A percentile compares a stretch with the other conserved stretches of the same genome.
Evolutionary conservation across 1,140 invertebrate genomes (phyloP).

Genomic region (Notospermus geniculatus): DNA sequence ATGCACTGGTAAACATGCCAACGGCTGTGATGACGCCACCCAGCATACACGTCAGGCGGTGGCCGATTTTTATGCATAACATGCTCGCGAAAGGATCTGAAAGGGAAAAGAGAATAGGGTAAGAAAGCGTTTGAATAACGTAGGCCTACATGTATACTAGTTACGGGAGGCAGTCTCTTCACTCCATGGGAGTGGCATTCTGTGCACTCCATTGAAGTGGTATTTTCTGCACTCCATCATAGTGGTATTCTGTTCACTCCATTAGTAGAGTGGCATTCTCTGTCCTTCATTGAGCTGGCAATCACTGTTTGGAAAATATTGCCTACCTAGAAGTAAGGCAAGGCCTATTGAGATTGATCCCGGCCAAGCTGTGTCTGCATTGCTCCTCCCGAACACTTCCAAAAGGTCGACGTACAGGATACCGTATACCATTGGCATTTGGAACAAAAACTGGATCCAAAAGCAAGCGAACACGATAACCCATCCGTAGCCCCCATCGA

Average conservation of each 20-base stretch:
- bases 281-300: too few species aligned
- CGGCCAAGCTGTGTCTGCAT: conserved; percentile 79
- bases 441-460: conserved; percentile 83
- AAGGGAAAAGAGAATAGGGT: too few species aligned
- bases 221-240: too few species aligned
- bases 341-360: conserved; percentile 18
- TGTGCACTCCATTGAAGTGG: too few species aligned
- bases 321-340: background rate
- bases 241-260: too few species aligned
- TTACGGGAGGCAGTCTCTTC: too few species aligned
- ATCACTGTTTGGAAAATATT: too few species aligned
- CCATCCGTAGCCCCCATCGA: conserved; percentile 77
- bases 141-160: too few species aligned
- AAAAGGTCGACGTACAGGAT: conserved; percentile 65
- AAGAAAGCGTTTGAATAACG: too few species aligned
- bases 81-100: conserved; percentile 84
- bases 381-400: conserved; percentile 73
- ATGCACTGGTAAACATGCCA: conserved; percentile 76
- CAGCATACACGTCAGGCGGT: conserved; percentile 70
- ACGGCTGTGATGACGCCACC: conserved; percentile 68
- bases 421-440: conserved; percentile 60
- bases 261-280: too few species aligned
- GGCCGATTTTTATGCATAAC: conserved; percentile 77
- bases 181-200: too few species aligned
- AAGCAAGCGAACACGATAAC: conserved; percentile 76